Percentiles rank a stretch among this genome's conserved stretches.
phyloP scores from a whole-genome alignment of 2,797 vertebrate species.

The Oceanodroma leucorhoa region DNA sequence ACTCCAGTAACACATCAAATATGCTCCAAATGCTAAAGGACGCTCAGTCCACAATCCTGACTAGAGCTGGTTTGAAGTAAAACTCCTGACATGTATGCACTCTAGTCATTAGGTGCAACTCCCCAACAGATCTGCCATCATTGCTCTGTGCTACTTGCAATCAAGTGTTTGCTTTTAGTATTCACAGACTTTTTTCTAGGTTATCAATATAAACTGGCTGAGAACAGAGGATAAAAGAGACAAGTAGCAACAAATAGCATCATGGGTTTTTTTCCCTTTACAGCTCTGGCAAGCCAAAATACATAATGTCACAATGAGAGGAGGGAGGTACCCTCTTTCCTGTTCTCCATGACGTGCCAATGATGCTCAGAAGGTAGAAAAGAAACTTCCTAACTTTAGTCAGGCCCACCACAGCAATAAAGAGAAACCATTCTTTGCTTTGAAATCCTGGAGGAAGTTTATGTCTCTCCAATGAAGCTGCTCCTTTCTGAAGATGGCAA shows the following conservation, averaged over 20 bases:
- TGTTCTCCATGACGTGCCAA: rapidly evolving
- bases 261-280: rapidly evolving
- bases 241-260: neutral
- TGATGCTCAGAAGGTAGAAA: neutral
- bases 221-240: neutral
- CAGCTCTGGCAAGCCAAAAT: neutral
- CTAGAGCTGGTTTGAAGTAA: neutral
- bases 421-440: neutral
- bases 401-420: neutral
- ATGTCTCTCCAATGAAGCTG: neutral
- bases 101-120: neutral
- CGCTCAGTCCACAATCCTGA: neutral
- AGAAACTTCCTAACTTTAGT: neutral
- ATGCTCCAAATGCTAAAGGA: neutral
- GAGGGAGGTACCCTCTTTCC: neutral
- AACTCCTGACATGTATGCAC: neutral
- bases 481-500: neutral
- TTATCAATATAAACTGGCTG: neutral
- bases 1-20: neutral
- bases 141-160: neutral
- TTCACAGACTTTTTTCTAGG: neutral
- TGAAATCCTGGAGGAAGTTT: neutral
- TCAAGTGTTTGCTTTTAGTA: neutral
- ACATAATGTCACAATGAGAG: rapidly evolving
- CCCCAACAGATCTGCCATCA: neutral